Evolutionary conservation across 2,888 invertebrate genomes (phyloP).

Genomic region (Phaedon cochleariae): DNA sequence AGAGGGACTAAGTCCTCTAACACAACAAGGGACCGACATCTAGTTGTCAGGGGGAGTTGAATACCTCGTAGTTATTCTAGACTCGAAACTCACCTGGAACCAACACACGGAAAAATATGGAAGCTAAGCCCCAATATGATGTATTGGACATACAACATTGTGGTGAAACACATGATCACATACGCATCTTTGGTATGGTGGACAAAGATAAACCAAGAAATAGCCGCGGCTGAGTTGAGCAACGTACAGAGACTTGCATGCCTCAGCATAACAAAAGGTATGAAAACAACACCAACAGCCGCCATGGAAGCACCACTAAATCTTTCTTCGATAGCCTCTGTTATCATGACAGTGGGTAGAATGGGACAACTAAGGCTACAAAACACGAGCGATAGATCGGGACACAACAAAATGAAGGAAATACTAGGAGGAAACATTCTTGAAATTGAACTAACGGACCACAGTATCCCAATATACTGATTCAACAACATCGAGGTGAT

Average conservation of each 20-base stretch:
- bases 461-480: too few relatives aligned
- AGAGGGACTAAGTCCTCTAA: background rate
- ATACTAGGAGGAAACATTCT: background rate
- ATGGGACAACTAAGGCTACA: background rate
- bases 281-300: too few relatives aligned
- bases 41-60: too few relatives aligned
- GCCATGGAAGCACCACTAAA: background rate
- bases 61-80: background rate
- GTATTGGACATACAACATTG: background rate
- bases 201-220: background rate
- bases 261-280: background rate
- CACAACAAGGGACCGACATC: too few relatives aligned
- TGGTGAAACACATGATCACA: background rate
- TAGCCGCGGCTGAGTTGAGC: conserved; percentile 1
- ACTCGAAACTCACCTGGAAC: background rate
- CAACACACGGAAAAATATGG: background rate
- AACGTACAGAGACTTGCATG: background rate
- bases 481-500: too few relatives aligned
- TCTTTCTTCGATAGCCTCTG: background rate
- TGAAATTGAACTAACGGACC: background rate
- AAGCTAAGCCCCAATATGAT: background rate
- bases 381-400: too few relatives aligned
- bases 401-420: background rate
- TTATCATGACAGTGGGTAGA: background rate
- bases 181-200: background rate